These are phyloP conservation scores for Ophiodon elongatus DNA, from an alignment of 2,113 vertebrate genomes.

Conservation along the genomic window DNA sequence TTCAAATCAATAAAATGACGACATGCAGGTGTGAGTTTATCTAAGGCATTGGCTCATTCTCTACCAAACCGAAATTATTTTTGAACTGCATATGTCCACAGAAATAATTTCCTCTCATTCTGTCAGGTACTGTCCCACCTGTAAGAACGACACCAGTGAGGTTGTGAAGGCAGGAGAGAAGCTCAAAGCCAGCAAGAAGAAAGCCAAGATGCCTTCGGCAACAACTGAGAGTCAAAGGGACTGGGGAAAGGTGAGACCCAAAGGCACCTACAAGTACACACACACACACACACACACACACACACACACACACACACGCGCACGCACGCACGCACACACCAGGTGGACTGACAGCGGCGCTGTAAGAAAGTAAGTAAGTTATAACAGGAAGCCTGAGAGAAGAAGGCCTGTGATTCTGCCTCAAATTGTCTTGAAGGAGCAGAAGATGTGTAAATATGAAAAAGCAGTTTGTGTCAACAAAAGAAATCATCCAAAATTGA, in stretches of 20 bases:
- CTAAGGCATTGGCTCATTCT: background rate
- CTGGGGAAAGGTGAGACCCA: conserved; percentile 95
- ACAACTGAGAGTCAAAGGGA: conserved; percentile 97
- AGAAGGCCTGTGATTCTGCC: background rate
- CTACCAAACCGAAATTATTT: background rate
- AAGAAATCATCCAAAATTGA: background rate
- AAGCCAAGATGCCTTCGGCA: conserved; percentile 98
- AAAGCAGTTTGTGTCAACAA: background rate
- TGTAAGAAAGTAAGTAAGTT: background rate
- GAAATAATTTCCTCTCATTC: background rate
- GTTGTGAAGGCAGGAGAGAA: conserved; percentile 98
- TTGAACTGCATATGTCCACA: background rate
- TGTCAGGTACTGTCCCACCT: conserved; percentile 97
- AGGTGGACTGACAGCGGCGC: conserved; percentile 20
- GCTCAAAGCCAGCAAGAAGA: conserved; percentile 99
- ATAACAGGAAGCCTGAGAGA: conserved; percentile 5
- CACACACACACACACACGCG: background rate
- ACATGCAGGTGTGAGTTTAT: conserved; percentile 31
- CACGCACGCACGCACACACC: background rate
- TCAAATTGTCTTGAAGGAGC: background rate
- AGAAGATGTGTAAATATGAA: background rate
- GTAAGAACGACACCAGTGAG: conserved; percentile 98
- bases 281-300: background rate
- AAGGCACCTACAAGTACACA: background rate
- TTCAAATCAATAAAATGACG: conserved; percentile 42